A percentile compares a stretch with the other conserved stretches of the same genome.
Evolutionary conservation across 2,888 invertebrate species (phyloP).

Genomic region (Kuschelorhynchus macadamiae): DNA sequence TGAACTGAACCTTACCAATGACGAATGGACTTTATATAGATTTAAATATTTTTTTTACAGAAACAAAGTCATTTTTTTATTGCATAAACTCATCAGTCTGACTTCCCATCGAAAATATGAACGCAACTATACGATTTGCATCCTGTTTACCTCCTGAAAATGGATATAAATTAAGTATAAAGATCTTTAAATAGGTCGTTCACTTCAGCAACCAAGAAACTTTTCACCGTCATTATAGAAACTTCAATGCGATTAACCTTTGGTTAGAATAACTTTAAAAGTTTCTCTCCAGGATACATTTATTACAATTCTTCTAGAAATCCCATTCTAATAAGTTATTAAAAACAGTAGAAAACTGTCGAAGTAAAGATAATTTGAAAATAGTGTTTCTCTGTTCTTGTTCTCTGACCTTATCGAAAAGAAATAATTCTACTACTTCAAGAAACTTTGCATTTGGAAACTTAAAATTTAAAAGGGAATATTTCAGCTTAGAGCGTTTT

Average conservation of each 20-base stretch:
- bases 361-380: slow-evolving; percentile 44
- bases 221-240: slow-evolving; percentile 20
- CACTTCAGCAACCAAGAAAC: slow-evolving; percentile 2
- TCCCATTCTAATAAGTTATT: slow-evolving; percentile 34
- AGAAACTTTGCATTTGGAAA: slow-evolving; percentile 36
- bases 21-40: no score
- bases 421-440: slow-evolving; percentile 41
- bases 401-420: slow-evolving; percentile 35
- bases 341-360: slow-evolving; percentile 43
- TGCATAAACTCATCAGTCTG: no score
- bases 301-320: slow-evolving; percentile 26
- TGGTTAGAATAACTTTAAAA: slow-evolving; percentile 28
- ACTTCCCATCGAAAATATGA: no score
- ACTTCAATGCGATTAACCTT: slow-evolving; percentile 28
- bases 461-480: slow-evolving; percentile 28
- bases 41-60: no score
- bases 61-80: no score
- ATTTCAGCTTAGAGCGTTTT: slow-evolving; percentile 17
- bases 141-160: no score
- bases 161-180: no score
- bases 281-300: slow-evolving; percentile 30
- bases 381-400: slow-evolving; percentile 33
- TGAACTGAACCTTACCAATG: no score
- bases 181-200: no score
- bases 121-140: no score